These are phyloP conservation scores for Sesia apiformis DNA, from an alignment of 2,888 invertebrate species.

Conservation along the genomic window DNA sequence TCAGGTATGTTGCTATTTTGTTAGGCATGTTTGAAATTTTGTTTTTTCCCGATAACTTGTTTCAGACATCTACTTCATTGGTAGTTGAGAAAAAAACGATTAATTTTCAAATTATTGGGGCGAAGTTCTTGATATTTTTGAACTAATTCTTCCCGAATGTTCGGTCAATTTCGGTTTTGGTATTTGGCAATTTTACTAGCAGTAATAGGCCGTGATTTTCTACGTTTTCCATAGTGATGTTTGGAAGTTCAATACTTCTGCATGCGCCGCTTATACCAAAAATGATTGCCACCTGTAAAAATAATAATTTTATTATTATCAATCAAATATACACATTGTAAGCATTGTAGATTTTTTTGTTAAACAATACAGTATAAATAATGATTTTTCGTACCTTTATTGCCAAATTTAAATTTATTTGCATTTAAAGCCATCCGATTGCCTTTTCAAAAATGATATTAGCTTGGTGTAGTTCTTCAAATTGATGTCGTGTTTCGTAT, in stretches of 20 bases:
- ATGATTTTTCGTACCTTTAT: no score
- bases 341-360: no score
- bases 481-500: no score
- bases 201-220: not conserved
- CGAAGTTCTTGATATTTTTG: not conserved
- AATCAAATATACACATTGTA: no score
- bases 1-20: constrained; percentile 10
- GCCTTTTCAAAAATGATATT: no score
- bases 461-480: no score
- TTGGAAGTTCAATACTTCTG: not conserved
- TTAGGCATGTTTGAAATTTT: constrained; percentile 4
- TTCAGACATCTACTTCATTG: constrained; percentile 3
- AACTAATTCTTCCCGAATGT: no score
- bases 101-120: not conserved
- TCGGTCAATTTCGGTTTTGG: not conserved
- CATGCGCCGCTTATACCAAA: not conserved
- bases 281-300: not conserved
- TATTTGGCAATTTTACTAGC: not conserved
- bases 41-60: constrained; percentile 5
- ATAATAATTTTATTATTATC: not conserved
- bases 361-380: no score
- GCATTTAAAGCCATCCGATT: no score
- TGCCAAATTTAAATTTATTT: no score
- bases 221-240: not conserved
- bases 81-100: constrained; percentile 7